phyloP scores from a whole-genome alignment of 2,888 invertebrate species.

The Diplazon laetatorius region DNA sequence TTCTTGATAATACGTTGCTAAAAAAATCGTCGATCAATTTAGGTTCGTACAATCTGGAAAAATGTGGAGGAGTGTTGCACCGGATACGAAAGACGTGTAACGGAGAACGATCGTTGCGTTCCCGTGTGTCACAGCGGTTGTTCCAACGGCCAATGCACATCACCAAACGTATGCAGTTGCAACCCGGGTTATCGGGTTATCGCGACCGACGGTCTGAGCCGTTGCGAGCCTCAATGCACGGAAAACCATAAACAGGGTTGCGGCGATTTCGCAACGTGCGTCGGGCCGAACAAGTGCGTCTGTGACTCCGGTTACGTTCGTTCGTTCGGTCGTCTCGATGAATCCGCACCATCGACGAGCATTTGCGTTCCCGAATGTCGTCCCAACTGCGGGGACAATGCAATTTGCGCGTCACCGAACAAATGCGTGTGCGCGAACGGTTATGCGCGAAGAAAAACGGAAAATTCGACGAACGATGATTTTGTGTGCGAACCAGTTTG shows the following conservation, averaged over 20 bases:
- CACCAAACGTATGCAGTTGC: conserved; percentile 20
- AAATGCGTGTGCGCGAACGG: conserved; percentile 32
- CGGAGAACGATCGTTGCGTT: background rate
- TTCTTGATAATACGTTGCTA: too few relatives aligned
- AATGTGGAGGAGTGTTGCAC: background rate
- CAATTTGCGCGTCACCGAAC: conserved; percentile 39
- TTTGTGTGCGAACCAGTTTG: conserved; percentile 33
- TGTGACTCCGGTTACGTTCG: conserved; percentile 30
- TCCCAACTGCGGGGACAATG: conserved; percentile 8
- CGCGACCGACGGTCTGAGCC: background rate
- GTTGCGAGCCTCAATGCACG: conserved; percentile 16
- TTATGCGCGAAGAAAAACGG: background rate
- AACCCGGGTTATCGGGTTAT: background rate
- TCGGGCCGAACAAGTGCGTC: background rate
- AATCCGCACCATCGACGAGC: background rate
- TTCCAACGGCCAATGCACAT: conserved; percentile 2
- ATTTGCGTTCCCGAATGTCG: conserved; percentile 29
- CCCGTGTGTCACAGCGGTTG: conserved; percentile 29
- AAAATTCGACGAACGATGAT: background rate
- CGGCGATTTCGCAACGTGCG: conserved; percentile 14
- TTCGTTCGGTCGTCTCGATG: background rate
- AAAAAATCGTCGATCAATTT: too few relatives aligned
- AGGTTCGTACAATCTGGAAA: background rate
- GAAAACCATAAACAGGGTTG: too few relatives aligned
- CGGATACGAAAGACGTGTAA: background rate